These are phyloP conservation scores for Megamerina dolium DNA, from an alignment of 2,888 invertebrate species.

Conservation along the genomic window DNA sequence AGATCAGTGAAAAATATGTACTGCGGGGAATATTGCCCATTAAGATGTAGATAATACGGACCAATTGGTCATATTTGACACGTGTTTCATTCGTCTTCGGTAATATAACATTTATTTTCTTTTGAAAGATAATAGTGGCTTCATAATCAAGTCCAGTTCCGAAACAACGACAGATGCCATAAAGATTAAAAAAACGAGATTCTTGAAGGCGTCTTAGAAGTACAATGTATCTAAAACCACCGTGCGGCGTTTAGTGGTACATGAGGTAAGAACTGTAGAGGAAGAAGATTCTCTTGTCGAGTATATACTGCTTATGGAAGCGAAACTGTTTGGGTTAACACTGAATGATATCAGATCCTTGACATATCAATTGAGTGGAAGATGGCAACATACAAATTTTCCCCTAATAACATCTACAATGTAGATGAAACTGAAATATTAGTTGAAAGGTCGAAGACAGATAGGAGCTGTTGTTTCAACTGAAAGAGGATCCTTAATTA, in stretches of 20 bases:
- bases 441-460: too few relatives aligned
- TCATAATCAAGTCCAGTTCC: slow-evolving; percentile 3
- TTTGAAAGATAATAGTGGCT: slow-evolving; percentile 9
- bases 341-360: slow-evolving; percentile 9
- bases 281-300: slow-evolving; percentile 11
- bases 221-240: slow-evolving; percentile 13
- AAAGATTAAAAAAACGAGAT: slow-evolving; percentile 10
- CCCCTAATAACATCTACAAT: slow-evolving; percentile 14
- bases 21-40: too few relatives aligned
- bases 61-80: too few relatives aligned
- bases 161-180: slow-evolving; percentile 9
- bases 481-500: too few relatives aligned
- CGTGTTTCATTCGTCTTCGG: too few relatives aligned
- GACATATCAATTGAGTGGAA: slow-evolving; percentile 8
- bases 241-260: slow-evolving; percentile 7
- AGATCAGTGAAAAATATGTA: too few relatives aligned
- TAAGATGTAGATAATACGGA: slow-evolving; percentile 8
- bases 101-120: too few relatives aligned
- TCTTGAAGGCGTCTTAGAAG: slow-evolving; percentile 12
- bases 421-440: slow-evolving; percentile 16
- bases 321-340: slow-evolving; percentile 10
- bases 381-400: slow-evolving; percentile 7
- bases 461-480: too few relatives aligned
- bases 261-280: slow-evolving; percentile 5
- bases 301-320: slow-evolving; percentile 10